Percentiles rank a stretch among this genome's conserved stretches.
phyloP scores from a whole-genome alignment of 64 coral and sea anemone species.

The Cladopsammia gracilis region DNA sequence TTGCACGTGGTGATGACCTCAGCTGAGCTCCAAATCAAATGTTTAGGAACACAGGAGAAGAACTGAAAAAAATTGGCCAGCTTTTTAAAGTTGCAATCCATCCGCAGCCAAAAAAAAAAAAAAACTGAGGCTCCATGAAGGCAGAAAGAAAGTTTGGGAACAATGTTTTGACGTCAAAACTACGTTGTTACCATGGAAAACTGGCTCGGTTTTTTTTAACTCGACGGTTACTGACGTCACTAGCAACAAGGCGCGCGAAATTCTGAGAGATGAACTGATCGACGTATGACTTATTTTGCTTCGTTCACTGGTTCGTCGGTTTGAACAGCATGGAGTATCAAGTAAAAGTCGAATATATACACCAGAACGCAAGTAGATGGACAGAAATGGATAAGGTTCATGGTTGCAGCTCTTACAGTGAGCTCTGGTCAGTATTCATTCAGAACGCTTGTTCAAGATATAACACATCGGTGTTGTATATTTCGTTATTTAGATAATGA shows the following conservation, averaged over 20 bases:
- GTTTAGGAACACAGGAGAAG: too few species aligned
- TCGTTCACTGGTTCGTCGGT: neutral
- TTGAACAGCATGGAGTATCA: neutral
- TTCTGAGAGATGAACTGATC: neutral
- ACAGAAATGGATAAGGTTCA: constrained; percentile 36
- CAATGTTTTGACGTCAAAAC: neutral
- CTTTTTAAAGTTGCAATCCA: too few species aligned
- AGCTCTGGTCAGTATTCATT: neutral
- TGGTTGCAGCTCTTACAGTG: neutral
- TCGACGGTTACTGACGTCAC: neutral
- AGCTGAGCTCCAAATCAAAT: too few species aligned
- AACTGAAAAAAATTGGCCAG: too few species aligned
- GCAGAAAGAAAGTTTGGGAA: neutral
- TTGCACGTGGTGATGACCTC: too few species aligned
- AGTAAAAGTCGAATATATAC: constrained; percentile 27
- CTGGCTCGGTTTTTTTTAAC: neutral
- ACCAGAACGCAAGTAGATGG: neutral
- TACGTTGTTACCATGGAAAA: neutral
- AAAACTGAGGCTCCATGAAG: too few species aligned
- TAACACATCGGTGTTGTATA: too few species aligned
- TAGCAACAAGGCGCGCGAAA: neutral
- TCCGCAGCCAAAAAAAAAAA: too few species aligned
- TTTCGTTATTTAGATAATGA: constrained; percentile 11
- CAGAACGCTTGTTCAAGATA: neutral
- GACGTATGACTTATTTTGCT: too few species aligned